These are phyloP conservation scores for Hypotaenidia okinawae DNA, from an alignment of 2,797 vertebrate species.

Conservation along the genomic window DNA sequence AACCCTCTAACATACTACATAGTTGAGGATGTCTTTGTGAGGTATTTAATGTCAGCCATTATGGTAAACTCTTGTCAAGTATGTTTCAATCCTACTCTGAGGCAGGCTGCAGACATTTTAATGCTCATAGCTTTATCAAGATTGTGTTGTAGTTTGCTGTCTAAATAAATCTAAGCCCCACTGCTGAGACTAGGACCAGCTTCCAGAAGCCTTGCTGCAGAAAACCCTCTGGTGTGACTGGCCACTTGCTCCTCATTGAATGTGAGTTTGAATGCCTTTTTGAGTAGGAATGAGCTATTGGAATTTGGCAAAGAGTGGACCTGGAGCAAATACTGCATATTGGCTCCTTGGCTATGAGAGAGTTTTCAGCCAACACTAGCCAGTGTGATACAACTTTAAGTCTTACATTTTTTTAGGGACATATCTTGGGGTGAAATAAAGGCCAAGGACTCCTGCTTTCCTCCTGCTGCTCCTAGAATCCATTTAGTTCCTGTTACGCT, in stretches of 20 bases:
- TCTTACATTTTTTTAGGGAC: neutral
- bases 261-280: neutral
- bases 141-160: neutral
- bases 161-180: neutral
- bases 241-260: neutral
- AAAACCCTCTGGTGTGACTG: neutral
- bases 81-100: neutral
- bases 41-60: neutral
- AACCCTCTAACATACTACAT: neutral
- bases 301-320: neutral
- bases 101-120: neutral
- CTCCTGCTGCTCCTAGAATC: neutral
- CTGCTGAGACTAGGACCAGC: neutral
- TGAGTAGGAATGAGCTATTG: neutral
- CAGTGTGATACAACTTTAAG: neutral
- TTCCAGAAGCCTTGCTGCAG: neutral
- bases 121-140: neutral
- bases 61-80: neutral
- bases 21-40: neutral
- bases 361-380: neutral
- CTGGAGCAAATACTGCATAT: neutral
- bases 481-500: neutral
- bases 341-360: neutral
- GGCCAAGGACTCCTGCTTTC: neutral
- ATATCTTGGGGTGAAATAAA: neutral